Evolutionary conservation across 1,140 invertebrate species (phyloP), one percentile per base, ranked within the genome.

Genomic region (Meloidogyne exigua): DNA sequence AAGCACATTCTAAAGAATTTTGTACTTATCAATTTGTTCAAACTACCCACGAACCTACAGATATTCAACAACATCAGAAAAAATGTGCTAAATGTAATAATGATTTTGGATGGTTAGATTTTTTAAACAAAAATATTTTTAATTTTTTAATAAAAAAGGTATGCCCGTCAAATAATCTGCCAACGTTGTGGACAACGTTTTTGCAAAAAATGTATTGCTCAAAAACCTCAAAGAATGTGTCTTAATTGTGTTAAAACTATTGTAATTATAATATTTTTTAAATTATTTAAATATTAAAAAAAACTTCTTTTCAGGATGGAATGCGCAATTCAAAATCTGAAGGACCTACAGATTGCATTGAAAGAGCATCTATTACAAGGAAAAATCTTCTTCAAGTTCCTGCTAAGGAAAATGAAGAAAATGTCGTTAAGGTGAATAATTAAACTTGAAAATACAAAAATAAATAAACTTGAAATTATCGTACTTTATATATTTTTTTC

Each of bases 21-120:
- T 32, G 9, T 28, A 66, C 32, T 49, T 12, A 69, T 13, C 49
- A 64, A 26, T 65, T 42, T 26, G 7, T 23, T 18, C 66, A 42
- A n/a, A 18, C 39, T 5, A 15, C 65, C 15, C 66, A 44, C 32
- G 4, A 36, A 73, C 7, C 5, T 42, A 11, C 15, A 65, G 72
- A 62, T 42, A 73, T 21, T 42, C 12, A 73, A 10, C 72, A 74
- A 70, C 36, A 82, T 28, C n/a, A 63, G 21, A 85, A 85, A 68
- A 67, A 75, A 62, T 87, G 85, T 78, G 83, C 79, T 11, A 76
- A 74, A 57, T 85, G 84, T 76, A 85, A 85, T 65, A 57, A 36
- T n/a, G 84, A 85, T 42, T 85, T 85, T 68, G 67, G 68, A 36
- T 79, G 76, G 75, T 79, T 23, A 9, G 62, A 28, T 12, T 18